phyloP scores from a whole-genome alignment of 2,797 vertebrate genomes.

The Lithobates pipiens region DNA sequence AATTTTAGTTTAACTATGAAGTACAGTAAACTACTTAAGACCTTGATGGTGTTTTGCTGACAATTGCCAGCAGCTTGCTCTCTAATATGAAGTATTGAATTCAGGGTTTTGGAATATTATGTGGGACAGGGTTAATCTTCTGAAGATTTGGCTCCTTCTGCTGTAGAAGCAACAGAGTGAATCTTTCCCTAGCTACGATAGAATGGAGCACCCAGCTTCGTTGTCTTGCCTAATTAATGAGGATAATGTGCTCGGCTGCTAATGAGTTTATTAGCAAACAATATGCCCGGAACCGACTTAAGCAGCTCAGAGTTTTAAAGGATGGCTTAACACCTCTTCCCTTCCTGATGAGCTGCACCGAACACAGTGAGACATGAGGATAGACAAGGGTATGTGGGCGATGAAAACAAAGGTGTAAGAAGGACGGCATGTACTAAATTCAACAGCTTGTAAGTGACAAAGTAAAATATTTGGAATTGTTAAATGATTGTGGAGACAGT shows the following conservation, averaged over 20 bases:
- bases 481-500: background rate
- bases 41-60: background rate
- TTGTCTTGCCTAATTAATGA: slow-evolving; percentile 78
- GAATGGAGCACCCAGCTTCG: slow-evolving; percentile 49
- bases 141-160: slow-evolving; percentile 46
- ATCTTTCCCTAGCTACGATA: slow-evolving; percentile 49
- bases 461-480: background rate
- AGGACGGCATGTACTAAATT: background rate
- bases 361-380: slow-evolving; percentile 17
- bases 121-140: slow-evolving; percentile 47
- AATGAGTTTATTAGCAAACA: slow-evolving; percentile 80
- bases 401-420: background rate
- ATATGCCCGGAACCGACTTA: slow-evolving; percentile 76
- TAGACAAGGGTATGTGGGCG: background rate
- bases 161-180: slow-evolving; percentile 50
- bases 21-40: background rate
- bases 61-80: background rate
- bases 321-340: slow-evolving; percentile 74
- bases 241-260: slow-evolving; percentile 77
- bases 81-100: background rate
- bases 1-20: background rate
- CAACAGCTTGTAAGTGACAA: background rate
- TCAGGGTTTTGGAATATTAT: slow-evolving; percentile 9
- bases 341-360: slow-evolving; percentile 72
- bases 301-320: slow-evolving; percentile 77